Conservation (phyloP, 2,888 invertebrate genomes). For the Trilocha varians region DNA sequence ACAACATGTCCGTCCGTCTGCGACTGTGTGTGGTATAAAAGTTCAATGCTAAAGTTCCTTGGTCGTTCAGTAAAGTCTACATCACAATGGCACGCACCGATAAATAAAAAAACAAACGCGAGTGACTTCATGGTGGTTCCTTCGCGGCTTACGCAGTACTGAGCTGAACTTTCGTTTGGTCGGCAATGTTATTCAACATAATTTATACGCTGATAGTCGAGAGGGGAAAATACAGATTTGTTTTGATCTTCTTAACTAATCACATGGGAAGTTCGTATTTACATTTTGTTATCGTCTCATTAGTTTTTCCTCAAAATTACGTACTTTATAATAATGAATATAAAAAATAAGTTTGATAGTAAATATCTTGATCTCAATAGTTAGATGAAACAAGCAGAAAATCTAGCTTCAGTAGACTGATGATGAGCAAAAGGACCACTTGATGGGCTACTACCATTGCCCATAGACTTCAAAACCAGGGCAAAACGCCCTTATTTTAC, state of each 20-base stretch:
- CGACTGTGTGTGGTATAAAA: constrained; percentile 49
- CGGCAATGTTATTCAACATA: constrained; percentile 39
- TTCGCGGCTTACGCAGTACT: constrained; percentile 36
- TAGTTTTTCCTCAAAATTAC: too few species aligned
- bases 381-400: too few species aligned
- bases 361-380: too few species aligned
- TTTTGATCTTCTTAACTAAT: constrained; percentile 7
- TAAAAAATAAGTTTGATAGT: too few species aligned
- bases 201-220: constrained; percentile 24
- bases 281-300: too few species aligned
- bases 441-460: too few species aligned
- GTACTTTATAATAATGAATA: too few species aligned
- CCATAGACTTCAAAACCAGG: too few species aligned
- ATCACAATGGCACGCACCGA: constrained; percentile 38
- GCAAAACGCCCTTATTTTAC: too few species aligned
- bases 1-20: constrained; percentile 55
- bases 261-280: too few species aligned
- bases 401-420: too few species aligned
- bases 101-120: constrained; percentile 30
- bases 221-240: constrained; percentile 8
- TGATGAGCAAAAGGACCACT: too few species aligned
- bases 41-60: constrained; percentile 57
- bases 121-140: constrained; percentile 39
- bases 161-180: constrained; percentile 29
- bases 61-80: constrained; percentile 51